These are phyloP conservation scores for Dasypogon diadema DNA, from an alignment of 2,888 invertebrate species.

Conservation along the genomic window DNA sequence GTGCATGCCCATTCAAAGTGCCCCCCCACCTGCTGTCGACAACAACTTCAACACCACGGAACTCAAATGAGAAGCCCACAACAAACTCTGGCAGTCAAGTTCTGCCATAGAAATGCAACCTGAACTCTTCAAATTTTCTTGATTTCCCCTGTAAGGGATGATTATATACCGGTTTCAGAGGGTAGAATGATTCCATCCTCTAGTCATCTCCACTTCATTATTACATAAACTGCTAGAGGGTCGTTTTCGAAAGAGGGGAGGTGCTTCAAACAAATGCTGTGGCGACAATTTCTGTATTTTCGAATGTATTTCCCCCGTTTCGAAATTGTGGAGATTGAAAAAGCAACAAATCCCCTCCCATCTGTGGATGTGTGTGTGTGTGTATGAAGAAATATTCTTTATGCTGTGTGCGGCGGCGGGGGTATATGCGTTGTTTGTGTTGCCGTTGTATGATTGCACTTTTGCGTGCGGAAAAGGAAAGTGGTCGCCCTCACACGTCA, in stretches of 20 bases:
- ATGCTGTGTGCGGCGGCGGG: background rate
- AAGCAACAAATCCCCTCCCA: conserved; percentile 34
- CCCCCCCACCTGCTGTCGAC: conserved; percentile 12
- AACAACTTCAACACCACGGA: background rate
- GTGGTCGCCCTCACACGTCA: conserved; percentile 5
- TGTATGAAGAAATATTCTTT: background rate
- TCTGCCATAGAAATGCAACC: background rate
- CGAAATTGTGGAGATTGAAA: background rate
- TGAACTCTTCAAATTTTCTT: background rate
- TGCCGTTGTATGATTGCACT: conserved; percentile 19
- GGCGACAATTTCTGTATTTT: background rate
- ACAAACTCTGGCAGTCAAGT: background rate
- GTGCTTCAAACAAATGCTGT: conserved; percentile 15
- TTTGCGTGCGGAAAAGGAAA: conserved; percentile 46
- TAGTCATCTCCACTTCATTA: too few relatives aligned
- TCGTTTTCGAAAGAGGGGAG: conserved; percentile 25
- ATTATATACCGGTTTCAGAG: background rate
- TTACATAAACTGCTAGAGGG: too few relatives aligned
- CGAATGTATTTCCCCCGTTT: background rate
- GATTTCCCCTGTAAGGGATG: background rate
- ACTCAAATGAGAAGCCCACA: background rate
- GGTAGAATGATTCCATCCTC: too few relatives aligned
- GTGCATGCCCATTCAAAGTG: conserved; percentile 22
- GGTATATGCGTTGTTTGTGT: background rate
- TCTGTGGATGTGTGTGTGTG: conserved; percentile 11